These are phyloP conservation scores for Hoplodrina ambigua DNA, from an alignment of 2,888 invertebrate genomes.

Conservation along the genomic window DNA sequence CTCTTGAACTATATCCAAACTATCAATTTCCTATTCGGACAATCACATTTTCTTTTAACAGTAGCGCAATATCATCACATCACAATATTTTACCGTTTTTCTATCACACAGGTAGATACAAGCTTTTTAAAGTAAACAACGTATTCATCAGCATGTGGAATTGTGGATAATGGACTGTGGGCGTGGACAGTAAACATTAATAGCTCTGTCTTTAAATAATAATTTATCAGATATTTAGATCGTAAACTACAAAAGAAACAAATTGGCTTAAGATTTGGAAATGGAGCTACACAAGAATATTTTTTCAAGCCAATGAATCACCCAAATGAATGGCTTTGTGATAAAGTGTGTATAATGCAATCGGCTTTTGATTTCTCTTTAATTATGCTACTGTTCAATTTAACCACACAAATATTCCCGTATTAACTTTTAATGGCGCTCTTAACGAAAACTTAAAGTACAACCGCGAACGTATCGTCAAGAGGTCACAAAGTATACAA, in stretches of 20 bases:
- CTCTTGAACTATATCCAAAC: too few species aligned
- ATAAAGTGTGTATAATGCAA: too few species aligned
- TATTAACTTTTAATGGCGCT: not conserved
- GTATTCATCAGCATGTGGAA: constrained; percentile 24
- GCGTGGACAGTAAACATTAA: constrained; percentile 31
- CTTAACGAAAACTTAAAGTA: constrained; percentile 41
- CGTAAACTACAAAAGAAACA: constrained; percentile 4
- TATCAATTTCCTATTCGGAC: not conserved
- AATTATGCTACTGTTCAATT: not conserved
- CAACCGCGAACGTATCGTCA: constrained; percentile 21
- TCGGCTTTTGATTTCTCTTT: not conserved
- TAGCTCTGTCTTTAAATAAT: constrained; percentile 26
- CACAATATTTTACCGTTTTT: not conserved
- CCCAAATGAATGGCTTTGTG: not conserved
- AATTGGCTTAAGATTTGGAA: constrained; percentile 7
- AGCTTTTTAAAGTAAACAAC: constrained; percentile 38
- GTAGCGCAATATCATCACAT: not conserved
- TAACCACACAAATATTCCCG: not conserved
- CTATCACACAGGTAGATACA: constrained; percentile 16
- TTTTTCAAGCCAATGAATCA: not conserved
- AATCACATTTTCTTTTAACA: not conserved
- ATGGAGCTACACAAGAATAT: not conserved
- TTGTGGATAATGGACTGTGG: constrained; percentile 33
- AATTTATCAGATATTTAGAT: constrained; percentile 25
- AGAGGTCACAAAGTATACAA: constrained; percentile 36